These are phyloP conservation scores for Arion vulgaris DNA, from an alignment of 1,140 invertebrate genomes.

Conservation along the genomic window DNA sequence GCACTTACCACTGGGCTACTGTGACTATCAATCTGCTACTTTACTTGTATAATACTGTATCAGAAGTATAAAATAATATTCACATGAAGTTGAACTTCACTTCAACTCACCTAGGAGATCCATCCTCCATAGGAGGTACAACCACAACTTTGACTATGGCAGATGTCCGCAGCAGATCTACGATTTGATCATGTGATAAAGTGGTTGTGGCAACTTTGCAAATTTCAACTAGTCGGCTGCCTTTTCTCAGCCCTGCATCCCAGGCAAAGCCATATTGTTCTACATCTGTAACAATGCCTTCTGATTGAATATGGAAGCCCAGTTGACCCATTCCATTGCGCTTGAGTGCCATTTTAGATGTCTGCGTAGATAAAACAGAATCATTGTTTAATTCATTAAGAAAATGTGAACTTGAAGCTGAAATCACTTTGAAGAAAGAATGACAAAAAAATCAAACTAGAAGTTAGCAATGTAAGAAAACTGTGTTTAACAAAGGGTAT, in stretches of 20 bases:
- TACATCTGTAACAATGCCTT: constrained; percentile 95
- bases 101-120: constrained; percentile 75
- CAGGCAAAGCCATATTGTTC: constrained; percentile 90
- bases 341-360: constrained; percentile 82
- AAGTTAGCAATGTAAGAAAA: too few relatives aligned
- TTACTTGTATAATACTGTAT: too few relatives aligned
- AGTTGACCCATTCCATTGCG: constrained; percentile 88
- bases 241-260: constrained; percentile 90
- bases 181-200: constrained; percentile 92
- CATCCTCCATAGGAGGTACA: constrained; percentile 83
- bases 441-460: too few relatives aligned
- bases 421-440: too few relatives aligned
- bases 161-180: constrained; percentile 92
- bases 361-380: constrained; percentile 51
- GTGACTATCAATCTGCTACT: too few relatives aligned
- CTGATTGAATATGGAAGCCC: constrained; percentile 96
- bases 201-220: constrained; percentile 87
- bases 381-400: neutral
- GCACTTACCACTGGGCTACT: too few relatives aligned
- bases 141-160: constrained; percentile 87
- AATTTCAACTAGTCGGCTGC: constrained; percentile 90
- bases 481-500: too few relatives aligned
- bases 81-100: neutral
- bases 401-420: too few relatives aligned
- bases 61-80: neutral